Conservation (phyloP, 2,797 vertebrate species). For the Calcarius lapponicus region DNA sequence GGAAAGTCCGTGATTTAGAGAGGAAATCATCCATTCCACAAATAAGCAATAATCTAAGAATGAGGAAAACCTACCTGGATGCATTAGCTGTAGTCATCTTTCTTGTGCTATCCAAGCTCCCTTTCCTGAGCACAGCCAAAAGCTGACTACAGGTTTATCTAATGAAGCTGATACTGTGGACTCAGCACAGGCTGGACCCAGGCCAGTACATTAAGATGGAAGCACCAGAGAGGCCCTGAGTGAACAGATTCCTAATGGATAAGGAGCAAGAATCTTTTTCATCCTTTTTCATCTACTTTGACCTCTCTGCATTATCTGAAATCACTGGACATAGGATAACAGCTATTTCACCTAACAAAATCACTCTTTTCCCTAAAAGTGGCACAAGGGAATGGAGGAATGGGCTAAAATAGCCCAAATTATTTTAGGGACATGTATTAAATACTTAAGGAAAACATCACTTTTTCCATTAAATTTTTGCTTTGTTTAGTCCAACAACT, state of each 20-base stretch:
- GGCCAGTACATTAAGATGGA: constrained; percentile 29
- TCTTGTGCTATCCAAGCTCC: background rate
- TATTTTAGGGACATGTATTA: background rate
- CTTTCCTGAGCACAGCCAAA: constrained; percentile 26
- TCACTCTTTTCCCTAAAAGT: background rate
- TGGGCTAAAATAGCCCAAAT: background rate
- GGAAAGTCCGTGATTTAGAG: constrained; percentile 12
- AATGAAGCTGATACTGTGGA: constrained; percentile 4
- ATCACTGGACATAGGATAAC: background rate
- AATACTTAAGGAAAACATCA: background rate
- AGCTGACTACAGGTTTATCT: constrained; percentile 50
- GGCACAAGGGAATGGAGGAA: rapidly evolving
- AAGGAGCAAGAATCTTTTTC: background rate
- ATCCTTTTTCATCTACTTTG: constrained; percentile 2
- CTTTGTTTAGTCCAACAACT: background rate
- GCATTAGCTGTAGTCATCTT: constrained; percentile 28
- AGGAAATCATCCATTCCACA: constrained; percentile 10
- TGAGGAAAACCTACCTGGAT: constrained; percentile 16
- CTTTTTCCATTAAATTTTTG: background rate
- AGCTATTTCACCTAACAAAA: background rate
- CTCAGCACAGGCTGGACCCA: constrained; percentile 25
- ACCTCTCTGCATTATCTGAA: constrained; percentile 11
- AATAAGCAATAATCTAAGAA: constrained; percentile 30
- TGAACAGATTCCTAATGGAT: constrained; percentile 31
- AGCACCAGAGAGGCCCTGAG: background rate